Conservation (phyloP, 1,140 invertebrate genomes). For the Nephila pilipes region DNA sequence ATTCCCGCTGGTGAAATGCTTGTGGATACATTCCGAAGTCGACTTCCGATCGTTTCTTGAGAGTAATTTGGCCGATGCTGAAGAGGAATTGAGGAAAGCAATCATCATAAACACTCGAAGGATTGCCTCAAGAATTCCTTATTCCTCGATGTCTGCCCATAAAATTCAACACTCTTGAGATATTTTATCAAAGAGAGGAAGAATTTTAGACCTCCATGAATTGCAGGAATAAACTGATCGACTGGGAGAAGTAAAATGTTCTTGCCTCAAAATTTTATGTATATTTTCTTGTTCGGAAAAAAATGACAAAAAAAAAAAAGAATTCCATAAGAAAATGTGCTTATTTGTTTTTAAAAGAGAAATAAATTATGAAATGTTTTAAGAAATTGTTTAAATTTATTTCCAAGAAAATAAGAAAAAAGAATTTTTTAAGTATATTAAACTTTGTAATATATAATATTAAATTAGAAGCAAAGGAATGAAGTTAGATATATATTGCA, state of each 20-base stretch:
- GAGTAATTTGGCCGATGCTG: neutral
- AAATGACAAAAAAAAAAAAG: neutral
- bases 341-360: neutral
- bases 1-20: neutral
- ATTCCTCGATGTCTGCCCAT: slow-evolving; percentile 11
- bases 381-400: neutral
- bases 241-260: neutral
- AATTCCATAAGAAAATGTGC: neutral
- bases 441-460: no score
- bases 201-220: neutral
- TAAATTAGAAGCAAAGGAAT: no score
- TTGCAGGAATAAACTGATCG: neutral
- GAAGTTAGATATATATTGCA: no score
- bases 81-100: slow-evolving; percentile 70
- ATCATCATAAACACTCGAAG: slow-evolving; percentile 71
- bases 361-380: neutral
- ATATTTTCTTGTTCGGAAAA: neutral
- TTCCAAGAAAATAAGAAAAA: no score
- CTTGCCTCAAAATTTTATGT: neutral
- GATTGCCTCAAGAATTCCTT: slow-evolving; percentile 58
- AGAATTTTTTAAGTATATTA: no score
- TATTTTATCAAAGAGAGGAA: neutral
- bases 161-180: slow-evolving; percentile 35
- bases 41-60: neutral
- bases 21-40: neutral